phyloP scores from a whole-genome alignment of 2,113 vertebrate species.

The Mobula birostris region DNA sequence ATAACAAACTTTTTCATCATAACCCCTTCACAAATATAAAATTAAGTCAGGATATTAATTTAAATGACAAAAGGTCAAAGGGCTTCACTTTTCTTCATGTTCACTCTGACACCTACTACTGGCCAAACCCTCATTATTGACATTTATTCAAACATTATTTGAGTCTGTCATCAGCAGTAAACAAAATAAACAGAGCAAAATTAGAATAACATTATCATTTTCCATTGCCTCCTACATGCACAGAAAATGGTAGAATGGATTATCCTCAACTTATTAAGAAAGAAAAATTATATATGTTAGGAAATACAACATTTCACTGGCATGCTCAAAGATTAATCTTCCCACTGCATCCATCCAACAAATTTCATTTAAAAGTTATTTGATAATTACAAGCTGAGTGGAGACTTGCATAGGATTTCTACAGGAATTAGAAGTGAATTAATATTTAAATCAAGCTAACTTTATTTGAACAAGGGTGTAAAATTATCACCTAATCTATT shows the following conservation, averaged over 20 bases:
- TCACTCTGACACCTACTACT: neutral
- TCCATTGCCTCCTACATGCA: no score
- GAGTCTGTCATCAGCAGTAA: no score
- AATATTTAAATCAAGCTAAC: neutral
- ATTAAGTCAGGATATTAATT: neutral
- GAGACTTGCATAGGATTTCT: neutral
- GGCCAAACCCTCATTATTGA: neutral
- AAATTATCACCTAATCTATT: neutral
- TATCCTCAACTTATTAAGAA: no score
- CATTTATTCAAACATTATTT: neutral
- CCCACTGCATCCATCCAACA: neutral
- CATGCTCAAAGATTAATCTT: neutral
- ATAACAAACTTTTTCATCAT: no score
- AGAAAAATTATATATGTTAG: no score
- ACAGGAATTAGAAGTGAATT: neutral
- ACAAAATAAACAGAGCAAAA: no score
- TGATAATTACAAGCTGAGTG: neutral
- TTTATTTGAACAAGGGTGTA: neutral
- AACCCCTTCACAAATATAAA: neutral
- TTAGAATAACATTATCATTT: no score
- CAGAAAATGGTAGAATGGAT: no score
- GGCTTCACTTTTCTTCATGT: neutral
- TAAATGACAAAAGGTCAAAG: neutral
- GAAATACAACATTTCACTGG: neutral
- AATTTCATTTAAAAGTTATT: neutral